phyloP scores from a whole-genome alignment of 2,797 vertebrate genomes.

The Lutjanus campechanus region DNA sequence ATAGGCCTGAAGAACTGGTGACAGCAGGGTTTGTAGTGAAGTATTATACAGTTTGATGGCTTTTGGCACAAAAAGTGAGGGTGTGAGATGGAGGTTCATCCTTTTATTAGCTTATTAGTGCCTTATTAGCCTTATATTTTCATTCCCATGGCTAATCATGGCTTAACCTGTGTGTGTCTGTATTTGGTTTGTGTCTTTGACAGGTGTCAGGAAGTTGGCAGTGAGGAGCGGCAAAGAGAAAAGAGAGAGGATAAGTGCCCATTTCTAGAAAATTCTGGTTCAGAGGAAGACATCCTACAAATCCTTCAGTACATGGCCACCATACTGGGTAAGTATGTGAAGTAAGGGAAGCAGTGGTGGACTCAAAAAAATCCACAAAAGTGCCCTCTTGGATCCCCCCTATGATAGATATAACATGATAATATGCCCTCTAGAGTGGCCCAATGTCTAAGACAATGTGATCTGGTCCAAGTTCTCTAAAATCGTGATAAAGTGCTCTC shows the following conservation, averaged over 20 bases:
- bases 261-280: constrained; percentile 91
- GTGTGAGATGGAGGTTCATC: not conserved
- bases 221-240: constrained; percentile 88
- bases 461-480: too few species aligned
- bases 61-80: constrained; percentile 1
- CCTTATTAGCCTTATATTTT: not conserved
- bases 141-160: constrained; percentile 8
- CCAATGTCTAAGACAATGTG: too few species aligned
- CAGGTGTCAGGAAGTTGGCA: constrained; percentile 91
- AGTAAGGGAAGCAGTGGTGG: too few species aligned
- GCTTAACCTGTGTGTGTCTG: constrained; percentile 15
- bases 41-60: not conserved
- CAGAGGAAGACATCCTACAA: constrained; percentile 94
- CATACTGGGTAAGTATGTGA: constrained; percentile 88
- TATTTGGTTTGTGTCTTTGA: constrained; percentile 40
- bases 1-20: constrained; percentile 8
- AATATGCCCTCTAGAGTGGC: too few species aligned
- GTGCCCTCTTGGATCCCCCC: too few species aligned
- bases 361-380: too few species aligned
- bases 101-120: not conserved
- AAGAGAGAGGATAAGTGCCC: constrained; percentile 91
- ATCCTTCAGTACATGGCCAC: constrained; percentile 95
- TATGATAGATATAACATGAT: too few species aligned
- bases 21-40: not conserved
- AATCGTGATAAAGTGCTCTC: too few species aligned